phyloP scores from a whole-genome alignment of 2,113 vertebrate genomes.

The Microtus richardsoni region DNA sequence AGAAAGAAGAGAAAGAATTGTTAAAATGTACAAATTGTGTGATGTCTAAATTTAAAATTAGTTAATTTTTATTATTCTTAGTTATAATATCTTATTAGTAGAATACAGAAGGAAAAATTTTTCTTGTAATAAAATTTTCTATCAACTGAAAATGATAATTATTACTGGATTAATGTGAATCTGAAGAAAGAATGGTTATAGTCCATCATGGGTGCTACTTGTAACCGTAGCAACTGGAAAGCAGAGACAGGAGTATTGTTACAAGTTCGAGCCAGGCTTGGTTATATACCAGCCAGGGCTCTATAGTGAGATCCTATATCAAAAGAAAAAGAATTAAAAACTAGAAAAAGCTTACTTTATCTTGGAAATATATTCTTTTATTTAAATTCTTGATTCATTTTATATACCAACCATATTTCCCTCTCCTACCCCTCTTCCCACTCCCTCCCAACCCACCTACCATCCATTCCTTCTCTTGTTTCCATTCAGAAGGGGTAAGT shows the following conservation, averaged over 20 bases:
- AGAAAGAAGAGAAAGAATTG: background rate
- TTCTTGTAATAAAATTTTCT: conserved; percentile 35
- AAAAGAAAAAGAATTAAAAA: background rate
- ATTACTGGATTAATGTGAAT: conserved; percentile 21
- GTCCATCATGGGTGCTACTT: background rate
- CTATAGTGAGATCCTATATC: background rate
- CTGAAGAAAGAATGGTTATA: conserved; percentile 4
- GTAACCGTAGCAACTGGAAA: background rate
- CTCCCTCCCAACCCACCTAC: no score
- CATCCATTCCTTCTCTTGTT: no score
- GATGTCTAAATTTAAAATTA: conserved; percentile 44
- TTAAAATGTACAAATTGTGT: conserved; percentile 18
- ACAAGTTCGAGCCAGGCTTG: background rate
- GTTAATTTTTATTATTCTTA: conserved; percentile 30
- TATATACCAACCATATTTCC: no score
- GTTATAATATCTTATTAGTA: background rate
- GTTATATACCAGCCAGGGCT: background rate
- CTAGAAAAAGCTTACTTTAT: background rate
- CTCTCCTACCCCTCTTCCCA: no score
- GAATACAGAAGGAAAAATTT: conserved; percentile 33
- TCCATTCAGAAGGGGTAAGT: no score
- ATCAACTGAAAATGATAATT: background rate
- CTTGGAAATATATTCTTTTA: no score
- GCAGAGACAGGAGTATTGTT: background rate
- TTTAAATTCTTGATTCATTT: no score